These are phyloP conservation scores for Drosophila yakuba DNA, from an alignment of 1,140 invertebrate species.

Conservation along the genomic window DNA sequence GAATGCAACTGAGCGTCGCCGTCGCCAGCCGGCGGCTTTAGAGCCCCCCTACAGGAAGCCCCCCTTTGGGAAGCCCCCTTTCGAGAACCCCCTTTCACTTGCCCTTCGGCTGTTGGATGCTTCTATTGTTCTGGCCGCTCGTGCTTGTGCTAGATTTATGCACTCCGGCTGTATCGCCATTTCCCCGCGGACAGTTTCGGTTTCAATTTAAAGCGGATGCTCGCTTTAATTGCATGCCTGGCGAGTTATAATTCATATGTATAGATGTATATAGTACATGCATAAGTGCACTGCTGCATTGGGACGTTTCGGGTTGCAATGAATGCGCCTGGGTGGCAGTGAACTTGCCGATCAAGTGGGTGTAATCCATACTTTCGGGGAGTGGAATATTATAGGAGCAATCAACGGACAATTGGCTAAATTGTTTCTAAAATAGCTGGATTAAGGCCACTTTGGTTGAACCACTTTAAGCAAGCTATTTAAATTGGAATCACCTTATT, in stretches of 20 bases:
- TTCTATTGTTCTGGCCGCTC: constrained; percentile 73
- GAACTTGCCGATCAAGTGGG: constrained; percentile 63
- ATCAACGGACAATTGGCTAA: too few species aligned
- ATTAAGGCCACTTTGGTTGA: too few species aligned
- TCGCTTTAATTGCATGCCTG: constrained; percentile 63
- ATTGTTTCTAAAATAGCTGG: too few species aligned
- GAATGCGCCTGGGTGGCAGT: constrained; percentile 43
- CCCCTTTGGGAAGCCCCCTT: neutral
- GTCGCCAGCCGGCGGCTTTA: constrained; percentile 41
- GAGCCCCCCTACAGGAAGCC: neutral
- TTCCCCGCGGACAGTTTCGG: constrained; percentile 61
- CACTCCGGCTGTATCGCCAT: constrained; percentile 12
- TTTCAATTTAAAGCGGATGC: constrained; percentile 77
- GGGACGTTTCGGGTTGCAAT: constrained; percentile 50
- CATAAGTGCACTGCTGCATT: constrained; percentile 24
- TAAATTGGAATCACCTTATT: too few species aligned
- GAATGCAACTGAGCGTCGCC: constrained; percentile 48
- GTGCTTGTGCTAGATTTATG: constrained; percentile 82
- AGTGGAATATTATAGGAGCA: constrained; percentile 2
- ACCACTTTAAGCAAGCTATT: too few species aligned
- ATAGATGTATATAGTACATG: too few species aligned
- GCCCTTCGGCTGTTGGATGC: constrained; percentile 23
- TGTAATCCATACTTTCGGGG: constrained; percentile 2
- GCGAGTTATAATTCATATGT: constrained; percentile 62
- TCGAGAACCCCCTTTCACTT: constrained; percentile 1